phyloP scores from a whole-genome alignment of 2,888 invertebrate genomes.

The Tetragnatha montana region DNA sequence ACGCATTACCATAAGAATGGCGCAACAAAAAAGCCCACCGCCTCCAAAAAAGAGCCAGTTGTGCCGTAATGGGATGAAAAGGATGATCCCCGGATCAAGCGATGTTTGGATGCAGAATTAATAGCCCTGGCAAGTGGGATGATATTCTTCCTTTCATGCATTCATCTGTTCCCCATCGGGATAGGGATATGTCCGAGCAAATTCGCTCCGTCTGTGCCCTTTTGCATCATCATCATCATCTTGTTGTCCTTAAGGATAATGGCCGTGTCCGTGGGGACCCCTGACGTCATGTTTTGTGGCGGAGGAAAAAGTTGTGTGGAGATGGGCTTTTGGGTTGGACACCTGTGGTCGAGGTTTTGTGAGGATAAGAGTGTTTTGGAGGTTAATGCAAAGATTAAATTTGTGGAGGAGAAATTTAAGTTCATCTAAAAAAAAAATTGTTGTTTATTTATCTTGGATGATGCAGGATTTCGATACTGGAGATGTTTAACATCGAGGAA shows the following conservation, averaged over 20 bases:
- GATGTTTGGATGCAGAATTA: conserved; percentile 69
- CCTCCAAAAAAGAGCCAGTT: conserved; percentile 46
- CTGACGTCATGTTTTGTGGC: conserved; percentile 29
- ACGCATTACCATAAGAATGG: conserved; percentile 67
- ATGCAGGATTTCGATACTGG: too few relatives aligned
- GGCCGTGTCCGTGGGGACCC: conserved; percentile 37
- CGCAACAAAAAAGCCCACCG: conserved; percentile 42
- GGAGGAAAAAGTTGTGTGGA: not conserved
- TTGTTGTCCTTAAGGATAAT: conserved; percentile 63
- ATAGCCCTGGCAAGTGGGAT: conserved; percentile 63
- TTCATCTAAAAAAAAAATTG: too few relatives aligned
- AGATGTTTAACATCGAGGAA: too few relatives aligned
- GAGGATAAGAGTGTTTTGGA: too few relatives aligned
- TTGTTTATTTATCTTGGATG: too few relatives aligned
- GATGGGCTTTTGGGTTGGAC: too few relatives aligned
- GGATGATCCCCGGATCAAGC: conserved; percentile 57
- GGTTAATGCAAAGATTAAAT: too few relatives aligned
- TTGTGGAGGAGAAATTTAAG: too few relatives aligned
- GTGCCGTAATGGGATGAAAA: conserved; percentile 59
- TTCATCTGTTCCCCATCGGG: conserved; percentile 12
- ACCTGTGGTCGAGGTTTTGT: too few relatives aligned
- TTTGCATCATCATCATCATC: conserved; percentile 20
- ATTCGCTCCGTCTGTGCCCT: conserved; percentile 66
- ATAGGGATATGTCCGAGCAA: conserved; percentile 29
- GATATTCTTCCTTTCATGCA: conserved; percentile 14